Evolutionary conservation across 1,140 invertebrate species (phyloP), one percentile per base, ranked within the genome.

Genomic region (Lordiphosa clarofinis): DNA sequence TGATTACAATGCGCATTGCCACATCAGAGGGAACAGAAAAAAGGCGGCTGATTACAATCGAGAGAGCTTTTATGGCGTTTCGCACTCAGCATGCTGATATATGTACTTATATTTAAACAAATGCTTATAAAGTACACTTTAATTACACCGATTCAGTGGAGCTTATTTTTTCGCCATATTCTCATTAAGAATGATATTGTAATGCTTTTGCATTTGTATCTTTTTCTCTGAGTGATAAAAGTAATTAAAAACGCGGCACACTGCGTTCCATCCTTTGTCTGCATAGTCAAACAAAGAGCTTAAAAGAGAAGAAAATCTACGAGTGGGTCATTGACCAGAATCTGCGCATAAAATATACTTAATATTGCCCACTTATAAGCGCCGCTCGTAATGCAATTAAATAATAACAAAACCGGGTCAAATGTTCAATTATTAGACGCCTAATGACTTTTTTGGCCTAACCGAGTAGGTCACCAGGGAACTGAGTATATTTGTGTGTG

Each of bases 341-440:
- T 42, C 31, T 39, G 39, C 55, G 33, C 46, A 62, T 58, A 65
- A 56, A 43, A 40, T 62, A 59, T 74, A 55, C 56, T 61, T 59
- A 31, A 31, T 75, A 69, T 68, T 44, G 42, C 56, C 43, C 66
- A 69, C 68, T 58, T 76, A 68, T 69, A 53, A 50, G 21, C 44
- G 40, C 50, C 42, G 52, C 59, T 62, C 56, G 52, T 82, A 60
- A 58, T 73, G 58, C 58, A 82, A 84, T 82, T 82, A 82, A 82
- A 82, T 62, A 74, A 64, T 68, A 61, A 67, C 63, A 74, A 68
- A 76, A 69, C 39, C 71, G 65, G 73, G 70, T 78, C 68, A 82
- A 82, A 78, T 76, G 64, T 84, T 76, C 69, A 84, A 82, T 84
- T 82, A 82, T 82, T 82, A 82, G 72, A 76, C 62, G 79, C 78